Base-by-base conservation (phyloP, 2,797 vertebrate genomes). In the Takifugu rubripes region DNA sequence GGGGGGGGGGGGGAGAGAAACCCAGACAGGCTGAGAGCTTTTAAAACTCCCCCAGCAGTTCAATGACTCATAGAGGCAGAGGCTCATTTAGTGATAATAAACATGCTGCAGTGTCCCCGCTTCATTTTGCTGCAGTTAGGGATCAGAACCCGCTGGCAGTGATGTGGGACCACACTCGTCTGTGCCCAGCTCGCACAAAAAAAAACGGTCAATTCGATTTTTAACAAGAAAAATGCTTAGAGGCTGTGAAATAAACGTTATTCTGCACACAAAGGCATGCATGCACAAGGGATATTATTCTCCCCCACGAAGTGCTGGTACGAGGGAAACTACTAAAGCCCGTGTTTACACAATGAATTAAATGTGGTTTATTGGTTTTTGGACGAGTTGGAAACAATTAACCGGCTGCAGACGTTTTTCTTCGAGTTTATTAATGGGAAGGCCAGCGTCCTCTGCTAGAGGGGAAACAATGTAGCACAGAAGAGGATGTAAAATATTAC, bases 381-480 rank as follows among this genome's bases (percentile, higher is more conserved):
- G n/a, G 54, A 74, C 68, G 51, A 66, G 14, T 21, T 24, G 44
- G 43, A 53, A 65, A 64, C 46, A 74, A 68, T 51, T 68, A 46
- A 60, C 46, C 52, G 43, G 44, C 42, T 61, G 59, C 58, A 58
- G 72, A 75, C 48, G 53, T 72, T 72, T 49, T 71, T 68, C 43
- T 61, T 58, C 45, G 25, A 25, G 47, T 72, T 61, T 10, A 58
- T 55, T 59, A 61, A 42, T 54, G 55, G 60, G 52, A 63, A 60
- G 50, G 71, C 62, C 58, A 70, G 64, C 64, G 57, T 74, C 55
- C 44, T 78, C 63, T 67, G 54, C 54, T 65, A 55, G 63, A 64
- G 14, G 31, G 36, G 68, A 67, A 52, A 54, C 52, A 42, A 52
- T 33, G 27, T 58, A 21, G 25, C 51, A 61, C 54, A 57, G 61